These are phyloP conservation scores for Epinephelus cyanopodus DNA, from an alignment of 2,113 vertebrate species.

Conservation along the genomic window DNA sequence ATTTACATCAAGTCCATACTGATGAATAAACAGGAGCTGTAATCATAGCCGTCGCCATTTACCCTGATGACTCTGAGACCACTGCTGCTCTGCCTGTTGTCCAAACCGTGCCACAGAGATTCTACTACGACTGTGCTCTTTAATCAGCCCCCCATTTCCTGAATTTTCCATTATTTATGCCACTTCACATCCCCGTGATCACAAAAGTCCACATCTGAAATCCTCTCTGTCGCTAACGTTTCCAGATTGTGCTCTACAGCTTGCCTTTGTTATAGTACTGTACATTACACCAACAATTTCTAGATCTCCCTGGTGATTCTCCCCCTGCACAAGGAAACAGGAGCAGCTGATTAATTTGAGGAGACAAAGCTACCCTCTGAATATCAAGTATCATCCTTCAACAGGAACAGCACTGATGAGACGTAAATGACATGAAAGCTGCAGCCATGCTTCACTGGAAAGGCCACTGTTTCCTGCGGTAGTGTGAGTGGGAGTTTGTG, in stretches of 20 bases:
- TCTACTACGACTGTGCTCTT: background rate
- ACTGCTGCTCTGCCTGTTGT: conserved; percentile 2
- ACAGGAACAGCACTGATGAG: conserved; percentile 70
- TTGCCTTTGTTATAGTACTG: conserved; percentile 56
- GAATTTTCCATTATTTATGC: conserved; percentile 42
- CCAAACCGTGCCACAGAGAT: conserved; percentile 22
- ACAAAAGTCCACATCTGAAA: conserved; percentile 55
- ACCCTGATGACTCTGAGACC: conserved; percentile 31
- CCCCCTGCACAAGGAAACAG: conserved; percentile 57
- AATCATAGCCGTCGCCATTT: conserved; percentile 17
- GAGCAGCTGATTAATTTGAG: conserved; percentile 78
- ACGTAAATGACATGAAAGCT: conserved; percentile 74
- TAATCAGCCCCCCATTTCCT: conserved; percentile 20
- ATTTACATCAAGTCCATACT: conserved; percentile 19
- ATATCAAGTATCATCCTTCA: conserved; percentile 79
- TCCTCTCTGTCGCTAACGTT: conserved; percentile 28
- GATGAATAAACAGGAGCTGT: conserved; percentile 25
- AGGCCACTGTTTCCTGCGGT: conserved; percentile 54
- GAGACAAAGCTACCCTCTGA: conserved; percentile 76
- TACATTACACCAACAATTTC: conserved; percentile 72
- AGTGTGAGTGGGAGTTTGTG: conserved; percentile 37
- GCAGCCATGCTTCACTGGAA: conserved; percentile 62
- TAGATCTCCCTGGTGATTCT: conserved; percentile 68
- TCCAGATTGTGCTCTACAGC: conserved; percentile 59
- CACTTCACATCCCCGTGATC: conserved; percentile 40